Evolutionary conservation across 2,888 invertebrate genomes (phyloP).

Genomic region (Leucania comma): DNA sequence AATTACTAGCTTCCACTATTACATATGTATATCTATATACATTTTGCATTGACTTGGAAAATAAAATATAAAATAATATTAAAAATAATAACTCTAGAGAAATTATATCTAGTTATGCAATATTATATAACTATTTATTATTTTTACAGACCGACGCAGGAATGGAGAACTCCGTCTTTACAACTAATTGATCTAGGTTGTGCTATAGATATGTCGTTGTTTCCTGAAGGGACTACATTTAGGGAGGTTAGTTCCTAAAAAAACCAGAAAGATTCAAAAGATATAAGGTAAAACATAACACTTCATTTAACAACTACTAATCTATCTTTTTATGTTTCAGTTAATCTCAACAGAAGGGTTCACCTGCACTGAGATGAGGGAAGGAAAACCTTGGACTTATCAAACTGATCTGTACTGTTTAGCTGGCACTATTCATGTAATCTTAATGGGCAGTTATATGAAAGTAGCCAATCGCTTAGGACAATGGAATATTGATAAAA

Average conservation of each 20-base stretch:
- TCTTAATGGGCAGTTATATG: conserved; percentile 97
- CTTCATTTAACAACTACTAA: neutral
- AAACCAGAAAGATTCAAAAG: neutral
- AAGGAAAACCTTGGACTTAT: conserved; percentile 97
- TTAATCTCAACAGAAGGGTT: conserved; percentile 95
- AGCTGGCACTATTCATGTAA: conserved; percentile 96
- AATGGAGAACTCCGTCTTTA: conserved; percentile 92
- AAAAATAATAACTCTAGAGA: too few relatives aligned
- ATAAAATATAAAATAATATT: too few relatives aligned
- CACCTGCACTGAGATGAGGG: conserved; percentile 97
- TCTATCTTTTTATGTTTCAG: conserved; percentile 72
- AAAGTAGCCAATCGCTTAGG: conserved; percentile 92
- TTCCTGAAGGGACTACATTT: conserved; percentile 95
- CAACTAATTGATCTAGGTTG: conserved; percentile 98
- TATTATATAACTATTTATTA: neutral
- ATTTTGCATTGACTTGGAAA: too few relatives aligned
- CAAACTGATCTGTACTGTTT: conserved; percentile 98
- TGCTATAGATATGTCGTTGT: conserved; percentile 97
- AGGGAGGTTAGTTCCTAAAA: conserved; percentile 85
- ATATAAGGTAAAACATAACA: neutral
- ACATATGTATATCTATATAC: too few relatives aligned
- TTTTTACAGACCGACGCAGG: conserved; percentile 91
- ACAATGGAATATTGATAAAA: conserved; percentile 93
- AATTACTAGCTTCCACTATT: too few relatives aligned
- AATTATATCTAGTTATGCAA: too few relatives aligned